Conservation (phyloP, 2,888 invertebrate genomes). For the Ectemnius lituratus region DNA sequence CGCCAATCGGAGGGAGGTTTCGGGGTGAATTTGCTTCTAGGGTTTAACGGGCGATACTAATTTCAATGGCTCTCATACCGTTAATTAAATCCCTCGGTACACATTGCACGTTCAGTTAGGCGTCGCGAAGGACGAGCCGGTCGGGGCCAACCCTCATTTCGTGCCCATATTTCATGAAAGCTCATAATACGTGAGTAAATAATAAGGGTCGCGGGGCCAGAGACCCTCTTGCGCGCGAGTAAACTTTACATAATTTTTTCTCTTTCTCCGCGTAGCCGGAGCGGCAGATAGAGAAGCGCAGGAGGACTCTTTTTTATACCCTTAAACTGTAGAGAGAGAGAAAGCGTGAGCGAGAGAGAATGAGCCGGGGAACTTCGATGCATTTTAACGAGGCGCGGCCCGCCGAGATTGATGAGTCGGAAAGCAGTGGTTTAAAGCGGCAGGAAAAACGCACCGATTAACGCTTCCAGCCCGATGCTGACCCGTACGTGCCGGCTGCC, state of each 20-base stretch:
- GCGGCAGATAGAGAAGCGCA: neutral
- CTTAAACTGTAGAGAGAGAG: neutral
- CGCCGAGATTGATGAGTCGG: slow-evolving; percentile 64
- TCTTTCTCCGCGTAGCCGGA: slow-evolving; percentile 24
- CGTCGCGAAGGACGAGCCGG: slow-evolving; percentile 17
- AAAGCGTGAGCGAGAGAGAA: too few species aligned
- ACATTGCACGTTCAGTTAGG: slow-evolving; percentile 42
- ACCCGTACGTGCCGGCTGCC: slow-evolving; percentile 17
- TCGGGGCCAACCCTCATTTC: slow-evolving; percentile 12
- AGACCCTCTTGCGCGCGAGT: slow-evolving; percentile 18
- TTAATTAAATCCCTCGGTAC: slow-evolving; percentile 57
- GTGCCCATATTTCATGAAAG: slow-evolving; percentile 50
- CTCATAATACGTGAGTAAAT: slow-evolving; percentile 60
- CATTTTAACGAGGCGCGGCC: slow-evolving; percentile 64
- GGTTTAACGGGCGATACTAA: slow-evolving; percentile 16
- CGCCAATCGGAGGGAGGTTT: too few species aligned
- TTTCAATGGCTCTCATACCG: slow-evolving; percentile 52
- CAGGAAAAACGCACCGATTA: slow-evolving; percentile 52
- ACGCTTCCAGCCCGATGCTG: slow-evolving; percentile 39
- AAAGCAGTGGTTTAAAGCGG: slow-evolving; percentile 59
- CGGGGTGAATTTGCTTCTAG: too few species aligned
- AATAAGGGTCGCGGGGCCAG: slow-evolving; percentile 50
- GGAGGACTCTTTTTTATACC: slow-evolving; percentile 16
- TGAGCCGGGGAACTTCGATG: slow-evolving; percentile 54
- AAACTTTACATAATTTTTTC: slow-evolving; percentile 51